Evolutionary conservation across 2,888 invertebrate species (phyloP).

Genomic region (Melipona bicolor): DNA sequence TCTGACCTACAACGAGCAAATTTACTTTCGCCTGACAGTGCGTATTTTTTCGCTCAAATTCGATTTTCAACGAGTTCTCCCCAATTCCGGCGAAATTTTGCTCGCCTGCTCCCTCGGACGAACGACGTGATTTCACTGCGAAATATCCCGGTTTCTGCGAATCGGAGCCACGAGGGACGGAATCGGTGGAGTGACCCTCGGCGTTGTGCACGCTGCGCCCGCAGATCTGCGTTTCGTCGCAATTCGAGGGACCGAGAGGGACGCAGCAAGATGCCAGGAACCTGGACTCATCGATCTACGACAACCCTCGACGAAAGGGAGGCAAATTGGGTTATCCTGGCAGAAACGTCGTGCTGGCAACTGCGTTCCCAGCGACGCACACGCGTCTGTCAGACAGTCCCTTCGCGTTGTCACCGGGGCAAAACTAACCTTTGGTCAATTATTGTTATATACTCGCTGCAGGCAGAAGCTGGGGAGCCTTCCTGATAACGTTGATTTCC

Average conservation of each 20-base stretch:
- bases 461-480: neutral
- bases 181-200: conserved; percentile 34
- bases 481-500: neutral
- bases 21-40: neutral
- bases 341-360: conserved; percentile 49
- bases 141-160: neutral
- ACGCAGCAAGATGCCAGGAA: conserved; percentile 35
- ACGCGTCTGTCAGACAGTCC: conserved; percentile 8
- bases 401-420: conserved; percentile 20
- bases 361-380: neutral
- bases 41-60: neutral
- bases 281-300: conserved; percentile 66
- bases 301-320: conserved; percentile 57
- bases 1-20: neutral
- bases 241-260: neutral
- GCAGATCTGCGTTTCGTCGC: conserved; percentile 66
- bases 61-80: neutral
- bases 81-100: neutral
- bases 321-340: conserved; percentile 67
- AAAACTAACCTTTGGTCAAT: conserved; percentile 4
- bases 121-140: conserved; percentile 4
- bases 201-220: conserved; percentile 52
- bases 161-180: neutral
- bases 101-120: neutral
- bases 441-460: neutral